Evolutionary conservation across 2,113 vertebrate species (phyloP).

Genomic region (Genyomyrus donnyi): DNA sequence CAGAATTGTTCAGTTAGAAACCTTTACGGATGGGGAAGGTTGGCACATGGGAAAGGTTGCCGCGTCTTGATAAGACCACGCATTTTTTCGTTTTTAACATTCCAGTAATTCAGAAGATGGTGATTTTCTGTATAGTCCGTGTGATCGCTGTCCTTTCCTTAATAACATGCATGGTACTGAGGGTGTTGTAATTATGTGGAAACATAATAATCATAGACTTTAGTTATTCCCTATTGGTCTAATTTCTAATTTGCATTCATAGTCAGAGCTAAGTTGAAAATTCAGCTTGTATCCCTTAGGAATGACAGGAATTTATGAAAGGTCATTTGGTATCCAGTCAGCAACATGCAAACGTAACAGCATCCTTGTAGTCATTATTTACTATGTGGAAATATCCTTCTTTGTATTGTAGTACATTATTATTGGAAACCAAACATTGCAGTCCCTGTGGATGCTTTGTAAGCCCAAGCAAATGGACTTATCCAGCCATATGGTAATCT

Average conservation of each 20-base stretch:
- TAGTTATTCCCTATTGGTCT: not conserved
- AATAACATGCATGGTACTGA: not conserved
- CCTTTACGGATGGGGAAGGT: not conserved
- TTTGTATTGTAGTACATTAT: slow-evolving; percentile 1
- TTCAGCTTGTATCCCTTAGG: not conserved
- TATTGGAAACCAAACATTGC: not conserved
- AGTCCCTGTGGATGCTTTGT: not conserved
- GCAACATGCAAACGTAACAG: not conserved
- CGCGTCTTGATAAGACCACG: not conserved
- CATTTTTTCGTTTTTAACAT: not conserved
- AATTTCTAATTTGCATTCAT: not conserved
- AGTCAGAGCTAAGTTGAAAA: not conserved
- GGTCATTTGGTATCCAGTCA: not conserved
- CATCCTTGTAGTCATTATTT: not conserved
- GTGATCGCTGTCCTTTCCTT: not conserved
- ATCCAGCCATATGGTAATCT: not conserved
- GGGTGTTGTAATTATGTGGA: not conserved
- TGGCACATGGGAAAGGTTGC: not conserved
- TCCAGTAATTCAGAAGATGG: not conserved
- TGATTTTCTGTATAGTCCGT: not conserved
- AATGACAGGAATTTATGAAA: not conserved
- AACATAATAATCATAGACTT: not conserved
- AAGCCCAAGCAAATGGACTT: not conserved
- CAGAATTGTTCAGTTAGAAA: not conserved
- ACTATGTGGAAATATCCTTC: not conserved